A percentile compares a stretch with the other conserved stretches of the same genome.
Evolutionary conservation across 23 tunicate genomes (phyloP).

Genomic region (Pegea sp.): DNA sequence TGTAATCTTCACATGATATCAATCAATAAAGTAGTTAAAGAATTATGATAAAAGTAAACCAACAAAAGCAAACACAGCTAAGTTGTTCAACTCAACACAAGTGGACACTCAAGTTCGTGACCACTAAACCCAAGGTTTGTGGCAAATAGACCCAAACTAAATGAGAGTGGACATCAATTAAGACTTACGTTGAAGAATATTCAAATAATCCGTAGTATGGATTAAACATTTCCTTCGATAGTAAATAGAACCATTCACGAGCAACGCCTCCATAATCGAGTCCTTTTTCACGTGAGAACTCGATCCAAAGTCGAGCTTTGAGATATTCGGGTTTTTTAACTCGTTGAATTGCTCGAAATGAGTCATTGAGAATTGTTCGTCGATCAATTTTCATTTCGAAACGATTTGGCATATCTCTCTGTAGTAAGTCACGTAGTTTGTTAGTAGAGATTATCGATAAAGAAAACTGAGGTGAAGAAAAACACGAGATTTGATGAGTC

Average conservation of each 20-base stretch:
- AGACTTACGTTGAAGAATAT: constrained; percentile 91
- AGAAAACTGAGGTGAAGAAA: no score
- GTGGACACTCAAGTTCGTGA: no score
- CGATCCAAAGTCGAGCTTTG: constrained; percentile 89
- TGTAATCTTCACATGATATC: no score
- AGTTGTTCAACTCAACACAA: no score
- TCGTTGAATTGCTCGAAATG: constrained; percentile 35
- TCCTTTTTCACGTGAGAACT: constrained; percentile 74
- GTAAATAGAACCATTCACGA: constrained; percentile 88
- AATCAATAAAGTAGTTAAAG: no score
- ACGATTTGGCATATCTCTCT: constrained; percentile 88
- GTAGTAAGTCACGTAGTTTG: not conserved
- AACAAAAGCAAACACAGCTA: no score
- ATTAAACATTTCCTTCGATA: constrained; percentile 96
- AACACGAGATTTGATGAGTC: no score
- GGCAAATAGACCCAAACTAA: no score
- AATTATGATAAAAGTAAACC: no score
- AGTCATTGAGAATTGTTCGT: constrained; percentile 43
- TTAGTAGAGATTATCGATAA: no score
- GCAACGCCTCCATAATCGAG: constrained; percentile 95
- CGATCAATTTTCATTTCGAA: constrained; percentile 93
- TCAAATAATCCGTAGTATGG: constrained; percentile 93
- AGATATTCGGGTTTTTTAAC: constrained; percentile 48
- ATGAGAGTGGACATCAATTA: no score
- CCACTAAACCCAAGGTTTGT: no score